phyloP scores from a whole-genome alignment of 2,888 invertebrate species.

The Willowsia nigromaculata region DNA sequence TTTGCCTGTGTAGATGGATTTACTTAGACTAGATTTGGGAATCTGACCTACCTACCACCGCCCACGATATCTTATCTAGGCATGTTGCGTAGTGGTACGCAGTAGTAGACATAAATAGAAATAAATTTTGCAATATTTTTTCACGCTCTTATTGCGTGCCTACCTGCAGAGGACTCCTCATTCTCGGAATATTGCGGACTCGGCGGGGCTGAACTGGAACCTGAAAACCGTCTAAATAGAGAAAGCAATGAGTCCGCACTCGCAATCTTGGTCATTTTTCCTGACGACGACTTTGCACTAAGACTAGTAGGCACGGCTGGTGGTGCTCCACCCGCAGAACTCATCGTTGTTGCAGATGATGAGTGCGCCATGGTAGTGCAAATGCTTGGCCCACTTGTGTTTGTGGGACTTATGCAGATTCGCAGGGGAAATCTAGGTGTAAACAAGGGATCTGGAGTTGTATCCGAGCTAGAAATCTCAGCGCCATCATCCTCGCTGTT shows the following conservation, averaged over 20 bases:
- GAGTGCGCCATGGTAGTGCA: slow-evolving; percentile 42
- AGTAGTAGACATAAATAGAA: not conserved
- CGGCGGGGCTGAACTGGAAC: slow-evolving; percentile 87
- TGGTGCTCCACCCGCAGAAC: slow-evolving; percentile 66
- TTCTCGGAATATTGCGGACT: slow-evolving; percentile 88
- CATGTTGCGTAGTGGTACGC: not conserved
- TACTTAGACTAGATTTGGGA: no score
- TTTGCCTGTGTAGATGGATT: not conserved
- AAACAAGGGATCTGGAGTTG: slow-evolving; percentile 78
- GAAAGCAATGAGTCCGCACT: slow-evolving; percentile 90
- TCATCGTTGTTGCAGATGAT: slow-evolving; percentile 79
- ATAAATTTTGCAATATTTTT: not conserved
- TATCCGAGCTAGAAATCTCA: slow-evolving; percentile 86
- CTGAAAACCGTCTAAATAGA: slow-evolving; percentile 83
- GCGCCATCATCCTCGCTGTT: slow-evolving; percentile 83
- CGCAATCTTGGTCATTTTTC: slow-evolving; percentile 84
- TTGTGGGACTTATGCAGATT: slow-evolving; percentile 79
- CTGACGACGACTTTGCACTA: slow-evolving; percentile 60
- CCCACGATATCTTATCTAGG: not conserved
- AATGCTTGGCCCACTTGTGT: slow-evolving; percentile 70
- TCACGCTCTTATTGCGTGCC: not conserved
- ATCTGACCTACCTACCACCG: not conserved
- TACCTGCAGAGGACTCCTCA: slow-evolving; percentile 84
- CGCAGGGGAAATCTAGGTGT: slow-evolving; percentile 81
- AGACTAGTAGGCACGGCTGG: slow-evolving; percentile 71